Base-by-base conservation (phyloP, 2,113 vertebrate species). In the Sapajus apella region DNA sequence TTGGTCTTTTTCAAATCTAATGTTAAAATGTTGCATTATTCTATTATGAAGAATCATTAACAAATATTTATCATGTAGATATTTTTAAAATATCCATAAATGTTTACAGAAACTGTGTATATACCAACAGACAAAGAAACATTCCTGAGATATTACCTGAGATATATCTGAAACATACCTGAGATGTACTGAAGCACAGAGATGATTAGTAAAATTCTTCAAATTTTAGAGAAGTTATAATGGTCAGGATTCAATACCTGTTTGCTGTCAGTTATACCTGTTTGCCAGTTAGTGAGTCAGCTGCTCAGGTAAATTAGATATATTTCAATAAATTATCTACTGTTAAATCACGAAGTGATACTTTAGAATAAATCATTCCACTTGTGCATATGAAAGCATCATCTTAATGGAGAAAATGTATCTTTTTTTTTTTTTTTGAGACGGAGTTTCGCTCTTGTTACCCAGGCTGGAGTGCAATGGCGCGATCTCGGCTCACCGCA, bases 11-110 rank as follows among this genome's bases (percentile, higher is more conserved):
- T 64, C 55, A 90, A 64, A 50, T 56, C 9, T 88, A 40, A 18
- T 88, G 14, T 95, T 88, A 83, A 90, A 92, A 96, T 50, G 35
- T 23, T 52, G 12, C 43, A 52, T 12, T 37, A 64, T 87, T 95
- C n/a, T 93, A 23, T 83, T 10, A 80, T 75, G 37, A 97, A 61
- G 55, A 68, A 89, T 84, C 11, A 84, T 87, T 91, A 80, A 72
- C n/a, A 95, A 45, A 82, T 76, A 85, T 76, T 73, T 80, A 75
- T 85, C 32, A 68, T 43, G 37, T 30, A 58, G 45, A 37, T 83
- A 9, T 91, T 91, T 91, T 40, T 37, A 79, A 77, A 77, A 72
- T 47, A 75, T 50, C 17, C 23, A 68, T 85, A n/a, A 87, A 68
- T 86, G 27, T 66, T 93, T 80, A 87, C 90, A 47, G 4, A 80